Conservation (phyloP, 2,797 vertebrate genomes). For the Hippocampus kuda region DNA sequence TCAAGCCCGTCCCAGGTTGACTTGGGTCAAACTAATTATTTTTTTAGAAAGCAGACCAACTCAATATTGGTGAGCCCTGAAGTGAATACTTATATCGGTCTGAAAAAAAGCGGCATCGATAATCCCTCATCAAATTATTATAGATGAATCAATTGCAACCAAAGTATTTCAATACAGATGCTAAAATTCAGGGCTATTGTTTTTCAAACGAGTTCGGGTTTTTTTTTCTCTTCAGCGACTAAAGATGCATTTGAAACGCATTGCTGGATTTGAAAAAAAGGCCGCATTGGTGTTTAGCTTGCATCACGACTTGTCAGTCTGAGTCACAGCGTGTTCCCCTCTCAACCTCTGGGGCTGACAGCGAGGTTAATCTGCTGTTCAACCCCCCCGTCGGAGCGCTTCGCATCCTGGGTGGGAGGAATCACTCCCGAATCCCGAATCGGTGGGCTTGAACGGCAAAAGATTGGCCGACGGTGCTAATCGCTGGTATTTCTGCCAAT, state of each 20-base stretch:
- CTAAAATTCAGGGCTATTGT: background rate
- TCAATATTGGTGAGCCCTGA: too few relatives aligned
- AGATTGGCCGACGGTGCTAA: background rate
- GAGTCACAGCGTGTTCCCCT: constrained; percentile 30
- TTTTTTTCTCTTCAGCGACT: background rate
- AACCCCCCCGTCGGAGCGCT: constrained; percentile 27
- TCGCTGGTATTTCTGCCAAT: background rate
- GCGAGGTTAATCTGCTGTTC: constrained; percentile 49
- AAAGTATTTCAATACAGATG: background rate
- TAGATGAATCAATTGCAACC: background rate
- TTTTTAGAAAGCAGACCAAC: too few relatives aligned
- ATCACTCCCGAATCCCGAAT: background rate
- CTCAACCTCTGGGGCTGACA: constrained; percentile 34
- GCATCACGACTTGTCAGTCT: constrained; percentile 15
- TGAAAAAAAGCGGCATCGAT: too few relatives aligned
- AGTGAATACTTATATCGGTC: too few relatives aligned
- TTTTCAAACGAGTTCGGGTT: background rate
- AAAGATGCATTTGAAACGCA: background rate
- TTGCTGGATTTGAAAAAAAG: background rate
- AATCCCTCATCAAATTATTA: too few relatives aligned
- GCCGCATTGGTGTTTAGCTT: constrained; percentile 4
- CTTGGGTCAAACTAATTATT: too few relatives aligned
- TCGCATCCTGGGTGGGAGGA: constrained; percentile 19
- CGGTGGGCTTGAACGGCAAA: background rate
- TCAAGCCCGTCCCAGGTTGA: too few relatives aligned